phyloP scores from a whole-genome alignment of 2,797 vertebrate genomes.

The Characodon lateralis region DNA sequence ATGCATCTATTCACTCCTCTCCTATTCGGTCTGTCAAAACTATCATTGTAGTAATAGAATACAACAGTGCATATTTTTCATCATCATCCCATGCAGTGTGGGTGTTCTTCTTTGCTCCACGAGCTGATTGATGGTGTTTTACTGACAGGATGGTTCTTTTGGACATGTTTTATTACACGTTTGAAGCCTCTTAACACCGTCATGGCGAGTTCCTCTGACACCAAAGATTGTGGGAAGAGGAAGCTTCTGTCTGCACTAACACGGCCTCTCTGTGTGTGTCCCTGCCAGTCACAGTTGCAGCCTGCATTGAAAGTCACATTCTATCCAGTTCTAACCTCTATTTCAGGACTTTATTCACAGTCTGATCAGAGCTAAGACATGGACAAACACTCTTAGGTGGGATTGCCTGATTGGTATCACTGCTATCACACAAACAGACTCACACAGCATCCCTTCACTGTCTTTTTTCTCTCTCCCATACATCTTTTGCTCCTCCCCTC shows the following conservation, averaged over 20 bases:
- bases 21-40: slow-evolving; percentile 38
- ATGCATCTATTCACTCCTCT: slow-evolving; percentile 40
- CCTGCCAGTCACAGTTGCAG: slow-evolving; percentile 24
- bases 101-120: slow-evolving; percentile 42
- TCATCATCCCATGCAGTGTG: slow-evolving; percentile 34
- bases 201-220: slow-evolving; percentile 37
- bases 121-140: slow-evolving; percentile 49
- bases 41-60: slow-evolving; percentile 57
- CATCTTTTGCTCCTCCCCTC: slow-evolving; percentile 10
- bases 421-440: slow-evolving; percentile 24
- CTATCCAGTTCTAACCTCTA: slow-evolving; percentile 35
- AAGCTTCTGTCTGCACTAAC: slow-evolving; percentile 27
- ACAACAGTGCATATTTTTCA: slow-evolving; percentile 47
- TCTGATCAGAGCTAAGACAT: slow-evolving; percentile 40
- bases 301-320: slow-evolving; percentile 42
- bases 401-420: slow-evolving; percentile 63
- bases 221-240: slow-evolving; percentile 17
- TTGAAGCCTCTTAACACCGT: slow-evolving; percentile 38
- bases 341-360: slow-evolving; percentile 38
- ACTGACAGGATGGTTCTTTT: slow-evolving; percentile 45
- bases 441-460: slow-evolving; percentile 20
- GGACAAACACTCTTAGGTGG: slow-evolving; percentile 58
- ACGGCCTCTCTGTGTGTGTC: slow-evolving; percentile 16
- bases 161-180: slow-evolving; percentile 36
- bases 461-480: slow-evolving; percentile 12